A percentile compares a stretch with the other conserved stretches of the same genome.
These are phyloP conservation scores for Nycticryphes semicollaris DNA, from an alignment of 2,113 vertebrate genomes.

Conservation along the genomic window DNA sequence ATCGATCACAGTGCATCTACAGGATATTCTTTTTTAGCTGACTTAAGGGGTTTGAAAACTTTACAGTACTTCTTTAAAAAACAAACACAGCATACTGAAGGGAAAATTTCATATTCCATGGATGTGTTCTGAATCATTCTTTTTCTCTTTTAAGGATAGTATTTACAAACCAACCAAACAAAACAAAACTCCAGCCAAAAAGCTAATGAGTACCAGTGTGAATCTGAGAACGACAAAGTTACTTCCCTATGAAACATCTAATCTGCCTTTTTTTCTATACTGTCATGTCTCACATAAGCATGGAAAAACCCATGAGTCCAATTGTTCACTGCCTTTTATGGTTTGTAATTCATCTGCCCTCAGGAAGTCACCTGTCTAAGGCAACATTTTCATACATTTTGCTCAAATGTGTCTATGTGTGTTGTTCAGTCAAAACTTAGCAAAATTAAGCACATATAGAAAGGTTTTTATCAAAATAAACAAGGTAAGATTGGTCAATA, in stretches of 20 bases:
- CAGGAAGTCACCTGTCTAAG: background rate
- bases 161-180: background rate
- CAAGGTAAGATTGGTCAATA: background rate
- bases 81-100: accelerated
- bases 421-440: background rate
- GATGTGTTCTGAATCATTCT: background rate
- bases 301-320: background rate
- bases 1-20: background rate
- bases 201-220: accelerated
- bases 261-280: background rate
- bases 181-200: background rate
- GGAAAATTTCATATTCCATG: background rate
- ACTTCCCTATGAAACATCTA: background rate
- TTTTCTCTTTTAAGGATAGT: background rate
- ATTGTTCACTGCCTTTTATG: background rate
- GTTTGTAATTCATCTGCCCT: background rate
- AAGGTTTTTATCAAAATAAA: background rate
- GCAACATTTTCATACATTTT: background rate
- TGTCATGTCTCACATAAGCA: background rate
- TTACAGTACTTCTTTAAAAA: background rate
- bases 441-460: background rate
- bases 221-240: background rate
- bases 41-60: background rate
- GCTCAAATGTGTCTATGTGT: background rate
- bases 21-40: background rate